Conservation (phyloP, 2,113 vertebrate species). For the Piaya cayana region DNA sequence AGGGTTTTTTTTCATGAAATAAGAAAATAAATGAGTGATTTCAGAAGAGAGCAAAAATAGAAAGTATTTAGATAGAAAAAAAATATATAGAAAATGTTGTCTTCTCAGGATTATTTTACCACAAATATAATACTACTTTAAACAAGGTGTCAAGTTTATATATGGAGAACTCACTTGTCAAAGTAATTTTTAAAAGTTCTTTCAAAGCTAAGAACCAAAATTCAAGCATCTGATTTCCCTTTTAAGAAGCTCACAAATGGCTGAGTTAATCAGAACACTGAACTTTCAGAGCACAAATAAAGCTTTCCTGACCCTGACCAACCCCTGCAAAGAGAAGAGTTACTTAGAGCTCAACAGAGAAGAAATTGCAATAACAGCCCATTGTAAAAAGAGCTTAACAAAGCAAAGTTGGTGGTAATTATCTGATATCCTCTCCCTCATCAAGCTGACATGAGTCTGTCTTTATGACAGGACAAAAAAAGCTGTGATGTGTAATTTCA, state of each 20-base stretch:
- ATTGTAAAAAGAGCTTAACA: background rate
- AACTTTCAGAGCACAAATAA: background rate
- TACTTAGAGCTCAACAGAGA: no score
- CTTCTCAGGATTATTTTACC: background rate
- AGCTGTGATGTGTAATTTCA: background rate
- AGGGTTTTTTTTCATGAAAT: background rate
- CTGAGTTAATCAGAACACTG: background rate
- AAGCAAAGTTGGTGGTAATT: background rate
- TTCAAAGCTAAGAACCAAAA: background rate
- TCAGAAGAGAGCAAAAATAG: background rate
- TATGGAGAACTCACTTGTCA: background rate
- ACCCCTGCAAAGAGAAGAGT: no score
- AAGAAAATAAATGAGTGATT: background rate
- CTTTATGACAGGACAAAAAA: background rate
- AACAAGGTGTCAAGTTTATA: background rate
- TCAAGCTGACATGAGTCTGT: background rate
- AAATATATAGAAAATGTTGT: background rate
- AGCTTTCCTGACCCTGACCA: background rate
- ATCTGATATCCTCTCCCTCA: background rate
- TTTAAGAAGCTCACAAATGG: background rate
- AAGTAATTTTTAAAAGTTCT: background rate
- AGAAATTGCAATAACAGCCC: background rate
- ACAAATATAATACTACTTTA: rapidly evolving
- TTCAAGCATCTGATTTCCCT: background rate
- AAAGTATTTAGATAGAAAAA: background rate